A percentile compares a stretch with the other conserved stretches of the same genome.
These are phyloP conservation scores for Brachyptera risi DNA, from an alignment of 2,888 invertebrate species.

Conservation along the genomic window DNA sequence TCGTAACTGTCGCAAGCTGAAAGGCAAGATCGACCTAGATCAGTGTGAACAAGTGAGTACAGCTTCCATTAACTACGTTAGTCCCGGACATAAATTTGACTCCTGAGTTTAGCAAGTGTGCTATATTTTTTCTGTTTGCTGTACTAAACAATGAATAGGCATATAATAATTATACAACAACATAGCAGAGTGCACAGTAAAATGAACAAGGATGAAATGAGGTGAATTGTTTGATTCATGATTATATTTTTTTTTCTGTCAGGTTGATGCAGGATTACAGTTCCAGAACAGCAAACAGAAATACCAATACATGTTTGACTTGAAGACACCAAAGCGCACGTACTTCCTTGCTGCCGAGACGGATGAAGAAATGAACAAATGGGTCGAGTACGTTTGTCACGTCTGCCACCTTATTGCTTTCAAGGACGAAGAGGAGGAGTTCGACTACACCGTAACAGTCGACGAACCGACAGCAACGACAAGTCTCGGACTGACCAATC, in stretches of 20 bases:
- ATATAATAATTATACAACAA: no score
- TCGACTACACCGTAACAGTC: constrained; percentile 29
- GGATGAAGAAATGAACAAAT: constrained; percentile 88
- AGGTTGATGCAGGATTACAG: constrained; percentile 82
- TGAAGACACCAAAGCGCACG: constrained; percentile 81
- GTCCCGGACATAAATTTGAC: no score
- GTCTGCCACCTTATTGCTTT: constrained; percentile 82
- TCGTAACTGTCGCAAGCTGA: constrained; percentile 74
- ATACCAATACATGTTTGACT: constrained; percentile 81
- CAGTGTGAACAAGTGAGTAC: constrained; percentile 84
- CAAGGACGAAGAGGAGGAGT: constrained; percentile 47
- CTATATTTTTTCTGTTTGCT: no score
- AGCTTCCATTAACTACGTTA: no score
- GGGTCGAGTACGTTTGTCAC: constrained; percentile 92
- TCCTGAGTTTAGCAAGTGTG: no score
- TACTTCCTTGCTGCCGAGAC: constrained; percentile 92
- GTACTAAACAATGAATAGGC: no score
- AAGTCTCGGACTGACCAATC: not conserved
- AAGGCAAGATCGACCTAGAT: constrained; percentile 89
- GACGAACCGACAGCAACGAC: constrained; percentile 17
- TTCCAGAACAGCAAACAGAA: constrained; percentile 78
- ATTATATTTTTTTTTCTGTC: constrained; percentile 32
- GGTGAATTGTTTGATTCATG: no score
- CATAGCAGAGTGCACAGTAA: no score
- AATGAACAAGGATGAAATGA: no score